Conservation (phyloP, 2,888 invertebrate genomes). For the Oithona nana region DNA sequence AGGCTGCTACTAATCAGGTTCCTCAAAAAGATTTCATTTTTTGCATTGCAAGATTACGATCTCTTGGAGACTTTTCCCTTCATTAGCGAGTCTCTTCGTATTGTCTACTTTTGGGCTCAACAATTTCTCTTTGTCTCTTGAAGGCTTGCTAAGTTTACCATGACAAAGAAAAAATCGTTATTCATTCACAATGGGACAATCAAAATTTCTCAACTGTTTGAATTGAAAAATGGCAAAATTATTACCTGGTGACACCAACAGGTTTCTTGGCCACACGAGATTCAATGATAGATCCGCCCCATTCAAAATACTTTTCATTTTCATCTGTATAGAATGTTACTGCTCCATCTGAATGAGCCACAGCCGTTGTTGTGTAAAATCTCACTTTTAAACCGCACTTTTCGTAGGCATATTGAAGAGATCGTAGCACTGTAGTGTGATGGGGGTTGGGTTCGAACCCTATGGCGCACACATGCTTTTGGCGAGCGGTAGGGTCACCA, state of each 20-base stretch:
- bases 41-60: too few species aligned
- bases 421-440: neutral
- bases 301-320: neutral
- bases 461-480: neutral
- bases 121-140: too few species aligned
- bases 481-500: neutral
- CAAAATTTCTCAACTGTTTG: too few species aligned
- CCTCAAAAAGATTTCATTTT: too few species aligned
- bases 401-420: neutral
- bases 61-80: too few species aligned
- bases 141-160: too few species aligned
- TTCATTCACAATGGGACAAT: too few species aligned
- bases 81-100: too few species aligned
- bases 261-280: neutral
- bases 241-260: neutral
- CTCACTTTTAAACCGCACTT: neutral
- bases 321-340: neutral
- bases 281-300: neutral
- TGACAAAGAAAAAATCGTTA: too few species aligned
- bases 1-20: too few species aligned
- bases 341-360: neutral
- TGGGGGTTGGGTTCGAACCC: constrained; percentile 12
- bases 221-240: too few species aligned
- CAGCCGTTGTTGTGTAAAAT: neutral
- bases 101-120: too few species aligned